Base-by-base conservation (phyloP, 2,113 vertebrate species). In the Hyaena hyaena region DNA sequence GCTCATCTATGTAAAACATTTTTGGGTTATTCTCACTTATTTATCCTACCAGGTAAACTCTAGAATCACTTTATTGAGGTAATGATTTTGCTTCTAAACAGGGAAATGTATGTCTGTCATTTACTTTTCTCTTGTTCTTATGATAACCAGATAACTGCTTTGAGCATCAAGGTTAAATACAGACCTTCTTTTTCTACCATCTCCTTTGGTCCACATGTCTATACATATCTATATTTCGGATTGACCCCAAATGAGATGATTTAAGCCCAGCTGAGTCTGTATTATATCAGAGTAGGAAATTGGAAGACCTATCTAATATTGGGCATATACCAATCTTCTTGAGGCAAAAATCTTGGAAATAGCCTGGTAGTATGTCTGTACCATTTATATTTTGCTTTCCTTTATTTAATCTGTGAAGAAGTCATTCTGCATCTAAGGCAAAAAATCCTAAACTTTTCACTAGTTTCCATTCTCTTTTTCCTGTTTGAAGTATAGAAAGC, bases 141-240 rank as follows among this genome's bases (percentile, higher is more conserved):
- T 92, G 45, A 77, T 58, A 82, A 16, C 63, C 26, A 65, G 89
- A 43, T 55, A 76, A 24, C 50, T 68, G 28, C 33, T 43, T 43
- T 85, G 76, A 96, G 10, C 33, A 87, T 58, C 35, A 86, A 81
- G 31, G 73, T 50, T 90, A 93, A 85, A 84, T 86, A 66, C 11
- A 79, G 53, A 55, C 10, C 5, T 33, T 2, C 14, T 66, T 61
- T 90, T 45, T 48, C 10, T 85, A 33, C 24, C 5, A 50, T 48
- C 74, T 31, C n/a, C 31, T 89, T 80, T 69, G 66, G 61, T 35
- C 7, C 9, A 21, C 5, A 2, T 76, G 11, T 69, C 35, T 58
- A 50, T 28, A 80, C 2, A 7, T 66, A 55, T 61, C 45, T 81
- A 45, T 19, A 10, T 48, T 90, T 95, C 68, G 19, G 23, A 24